A percentile compares a stretch with the other conserved stretches of the same genome.
Evolutionary conservation across 2,888 invertebrate species (phyloP).

Genomic region (Flexamia atlantica): DNA sequence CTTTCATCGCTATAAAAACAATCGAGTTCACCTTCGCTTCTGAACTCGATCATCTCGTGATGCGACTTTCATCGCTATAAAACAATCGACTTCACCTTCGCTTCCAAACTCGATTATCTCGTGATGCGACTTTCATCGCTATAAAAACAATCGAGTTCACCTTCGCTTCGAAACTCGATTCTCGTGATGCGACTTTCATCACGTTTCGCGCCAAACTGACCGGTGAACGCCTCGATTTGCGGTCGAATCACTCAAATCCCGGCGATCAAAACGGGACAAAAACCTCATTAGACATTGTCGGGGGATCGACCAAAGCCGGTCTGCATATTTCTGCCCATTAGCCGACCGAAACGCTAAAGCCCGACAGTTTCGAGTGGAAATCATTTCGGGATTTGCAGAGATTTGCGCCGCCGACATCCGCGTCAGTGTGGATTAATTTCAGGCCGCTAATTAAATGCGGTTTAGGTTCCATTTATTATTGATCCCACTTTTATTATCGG

Average conservation of each 20-base stretch:
- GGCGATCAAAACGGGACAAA: conserved; percentile 20
- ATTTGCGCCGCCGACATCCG: not conserved
- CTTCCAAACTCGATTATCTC: too few relatives aligned
- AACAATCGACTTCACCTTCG: too few relatives aligned
- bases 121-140: too few relatives aligned
- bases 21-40: too few relatives aligned
- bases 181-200: too few relatives aligned
- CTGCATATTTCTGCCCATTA: conserved; percentile 29
- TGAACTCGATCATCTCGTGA: too few relatives aligned
- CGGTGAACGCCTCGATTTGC: not conserved
- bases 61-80: too few relatives aligned
- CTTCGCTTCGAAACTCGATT: too few relatives aligned
- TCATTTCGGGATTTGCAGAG: conserved; percentile 42
- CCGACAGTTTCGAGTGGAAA: conserved; percentile 37
- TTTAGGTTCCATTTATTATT: conserved; percentile 49
- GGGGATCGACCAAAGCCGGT: conserved; percentile 1
- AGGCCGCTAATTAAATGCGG: conserved; percentile 46
- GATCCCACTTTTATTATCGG: conserved; percentile 37
- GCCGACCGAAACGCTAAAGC: conserved; percentile 3
- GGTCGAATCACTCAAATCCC: conserved; percentile 18
- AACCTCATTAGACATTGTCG: conserved; percentile 38
- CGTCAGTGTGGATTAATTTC: conserved; percentile 22
- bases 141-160: too few relatives aligned
- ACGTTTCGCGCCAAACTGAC: not conserved
- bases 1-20: too few relatives aligned